phyloP scores from a whole-genome alignment of 2,888 invertebrate genomes.

The Bombylius discolor region DNA sequence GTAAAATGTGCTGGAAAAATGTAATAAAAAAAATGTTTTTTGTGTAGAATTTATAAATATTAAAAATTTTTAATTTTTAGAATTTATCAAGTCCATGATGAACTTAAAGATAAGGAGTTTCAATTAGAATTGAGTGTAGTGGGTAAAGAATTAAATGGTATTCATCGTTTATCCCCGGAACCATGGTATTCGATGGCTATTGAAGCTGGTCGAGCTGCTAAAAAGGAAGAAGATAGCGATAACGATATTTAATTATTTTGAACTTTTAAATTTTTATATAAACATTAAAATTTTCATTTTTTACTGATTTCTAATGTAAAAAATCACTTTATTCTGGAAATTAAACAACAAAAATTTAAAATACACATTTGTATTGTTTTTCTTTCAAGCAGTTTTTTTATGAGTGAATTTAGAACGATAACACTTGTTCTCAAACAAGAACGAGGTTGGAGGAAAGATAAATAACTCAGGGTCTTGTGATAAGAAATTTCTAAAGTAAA shows the following conservation, averaged over 20 bases:
- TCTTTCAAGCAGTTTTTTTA: no score
- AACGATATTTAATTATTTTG: slow-evolving; percentile 36
- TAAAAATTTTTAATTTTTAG: slow-evolving; percentile 34
- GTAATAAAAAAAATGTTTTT: slow-evolving; percentile 38
- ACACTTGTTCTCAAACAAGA: no score
- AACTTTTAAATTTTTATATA: no score
- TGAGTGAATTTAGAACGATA: no score
- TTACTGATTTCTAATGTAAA: no score
- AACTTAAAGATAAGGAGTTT: slow-evolving; percentile 74
- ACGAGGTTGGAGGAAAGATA: no score
- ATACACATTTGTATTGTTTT: no score
- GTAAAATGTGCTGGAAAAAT: slow-evolving; percentile 92
- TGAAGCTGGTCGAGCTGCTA: slow-evolving; percentile 66
- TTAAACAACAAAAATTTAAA: no score
- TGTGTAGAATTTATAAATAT: background rate
- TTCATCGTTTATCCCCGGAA: slow-evolving; percentile 68
- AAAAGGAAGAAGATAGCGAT: slow-evolving; percentile 48
- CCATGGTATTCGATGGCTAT: slow-evolving; percentile 73
- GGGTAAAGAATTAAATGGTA: slow-evolving; percentile 64
- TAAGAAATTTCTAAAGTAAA: no score
- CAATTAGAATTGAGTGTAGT: slow-evolving; percentile 94
- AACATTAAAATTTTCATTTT: no score
- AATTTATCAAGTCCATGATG: slow-evolving; percentile 80
- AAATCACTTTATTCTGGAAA: no score
- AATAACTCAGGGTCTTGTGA: no score